Evolutionary conservation across 2,888 invertebrate genomes (phyloP), one percentile per base, ranked within the genome.

Genomic region (Melinopterus prodromus): DNA sequence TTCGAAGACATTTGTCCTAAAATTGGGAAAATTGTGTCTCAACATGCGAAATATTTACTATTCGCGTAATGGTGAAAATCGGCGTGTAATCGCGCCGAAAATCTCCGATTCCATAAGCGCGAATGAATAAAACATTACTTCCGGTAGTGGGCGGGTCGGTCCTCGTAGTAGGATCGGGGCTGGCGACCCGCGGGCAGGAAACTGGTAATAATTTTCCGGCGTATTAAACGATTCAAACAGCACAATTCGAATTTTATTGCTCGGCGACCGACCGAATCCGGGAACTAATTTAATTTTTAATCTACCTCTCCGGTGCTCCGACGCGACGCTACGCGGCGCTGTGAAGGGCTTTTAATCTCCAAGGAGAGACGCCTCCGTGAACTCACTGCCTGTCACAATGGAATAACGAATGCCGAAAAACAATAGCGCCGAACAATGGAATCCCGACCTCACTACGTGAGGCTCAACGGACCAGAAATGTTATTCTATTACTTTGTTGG

Each of bases 51-150:
- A 53, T 53, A 53, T 53, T 53, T 53, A 53, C 12, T 53, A 3
- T 12, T 53, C 53, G 53, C 53, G 26, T 53, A 53, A 26, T 26
- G 26, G 26, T 26, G 53, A 53, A 53, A 53, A 53, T 53, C 9
- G 53, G 7, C 53, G 53, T 12, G 53, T 53, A 53, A 53, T 53
- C 7, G 53, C 53, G 53, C 12, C 53, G 53, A 53, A 53, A 53
- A 53, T 53, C 53, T 53, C 53, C 53, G 12, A 53, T 53, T 53
- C 53, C 5, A 53, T 53, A 53, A 53, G 53, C 53, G 53, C 7
- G 53, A 53, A 53, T 53, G 53, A 53, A 53, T 53, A 53, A 53
- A 53, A 53, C 53, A 53, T 53, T 53, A 53, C 53, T 53, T 53
- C 53, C 53, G 53, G 53, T 12, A 12, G 53, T 26, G 26, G 26